Evolutionary conservation across 2,113 vertebrate genomes (phyloP), one percentile per base, ranked within the genome.

Genomic region (Poeciliopsis prolifica): DNA sequence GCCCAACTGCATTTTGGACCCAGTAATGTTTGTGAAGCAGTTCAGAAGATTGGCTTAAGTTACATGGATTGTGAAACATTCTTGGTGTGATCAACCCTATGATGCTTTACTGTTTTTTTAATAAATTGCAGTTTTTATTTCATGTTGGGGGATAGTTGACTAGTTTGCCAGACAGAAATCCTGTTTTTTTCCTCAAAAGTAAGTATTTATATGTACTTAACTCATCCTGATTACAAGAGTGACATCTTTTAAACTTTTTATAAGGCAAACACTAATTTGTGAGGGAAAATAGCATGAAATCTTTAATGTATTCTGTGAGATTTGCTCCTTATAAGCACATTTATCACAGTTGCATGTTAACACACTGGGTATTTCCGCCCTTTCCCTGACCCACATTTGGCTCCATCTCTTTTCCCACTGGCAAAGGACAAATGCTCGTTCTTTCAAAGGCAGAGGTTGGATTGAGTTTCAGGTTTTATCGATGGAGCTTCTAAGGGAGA

Each of bases 381-480:
- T 83, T 75, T 81, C 77, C 66, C 84, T 82, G 81, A 85, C 79
- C 87, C 82, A 91, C 81, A 92, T 92, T 87, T 70, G 5, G 68
- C 77, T 61, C 42, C 33, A 69, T 78, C 80, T 70, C 33, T 85
- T 90, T 91, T 90, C 87, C 84, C 88, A 90, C 85, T 87, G 70
- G 65, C 67, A 37, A 74, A 83, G 73, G 81, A 93, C 89, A 91
- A 89, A 87, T 14, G 26, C 28, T 64, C 87, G 68, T 85, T 90
- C 85, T 87, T 90, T 86, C 66, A 85, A 71, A 75, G 76, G 83
- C 83, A 78, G 87, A 84, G 63, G 80, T 64, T 69, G 86, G 86
- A 61, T 93, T 90, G 77, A 74, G 85, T 95, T 94, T 94, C 93
- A 82, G 74, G 74, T 79, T 80, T 70, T 85, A 77, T 88, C 82